These are phyloP conservation scores for Diabrotica balteata DNA, from an alignment of 2,888 invertebrate genomes.

Conservation along the genomic window DNA sequence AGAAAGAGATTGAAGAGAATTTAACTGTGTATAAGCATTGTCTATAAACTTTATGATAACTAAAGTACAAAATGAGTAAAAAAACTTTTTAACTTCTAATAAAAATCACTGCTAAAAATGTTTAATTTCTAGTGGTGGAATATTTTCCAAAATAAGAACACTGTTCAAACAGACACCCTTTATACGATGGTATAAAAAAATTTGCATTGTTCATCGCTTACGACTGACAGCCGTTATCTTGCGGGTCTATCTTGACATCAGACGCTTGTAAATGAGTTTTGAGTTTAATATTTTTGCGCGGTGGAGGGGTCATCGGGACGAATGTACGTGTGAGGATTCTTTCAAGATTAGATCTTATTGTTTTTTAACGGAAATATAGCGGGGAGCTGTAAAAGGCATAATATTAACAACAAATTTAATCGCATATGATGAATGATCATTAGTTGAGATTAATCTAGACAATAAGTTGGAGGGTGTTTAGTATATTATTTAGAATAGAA, in stretches of 20 bases:
- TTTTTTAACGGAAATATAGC: constrained; percentile 9
- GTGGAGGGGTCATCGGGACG: constrained; percentile 16
- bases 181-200: constrained; percentile 13
- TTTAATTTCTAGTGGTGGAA: background rate
- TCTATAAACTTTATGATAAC: too few species aligned
- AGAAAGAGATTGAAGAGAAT: too few species aligned
- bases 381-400: background rate
- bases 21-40: too few species aligned
- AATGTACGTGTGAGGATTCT: constrained; percentile 7
- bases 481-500: too few species aligned
- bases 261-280: constrained; percentile 30
- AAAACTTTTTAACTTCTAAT: too few species aligned
- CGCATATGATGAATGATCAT: background rate
- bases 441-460: background rate
- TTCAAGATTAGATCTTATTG: constrained; percentile 9
- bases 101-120: too few species aligned
- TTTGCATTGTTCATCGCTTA: constrained; percentile 25
- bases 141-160: background rate
- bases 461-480: too few species aligned
- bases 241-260: constrained; percentile 20
- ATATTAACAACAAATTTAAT: constrained; percentile 1
- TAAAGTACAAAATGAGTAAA: too few species aligned
- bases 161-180: constrained; percentile 4
- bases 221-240: constrained; percentile 25
- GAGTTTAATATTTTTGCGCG: constrained; percentile 22